Conservation (phyloP, 1,140 invertebrate species). For the Protaetia brevitarsis region DNA sequence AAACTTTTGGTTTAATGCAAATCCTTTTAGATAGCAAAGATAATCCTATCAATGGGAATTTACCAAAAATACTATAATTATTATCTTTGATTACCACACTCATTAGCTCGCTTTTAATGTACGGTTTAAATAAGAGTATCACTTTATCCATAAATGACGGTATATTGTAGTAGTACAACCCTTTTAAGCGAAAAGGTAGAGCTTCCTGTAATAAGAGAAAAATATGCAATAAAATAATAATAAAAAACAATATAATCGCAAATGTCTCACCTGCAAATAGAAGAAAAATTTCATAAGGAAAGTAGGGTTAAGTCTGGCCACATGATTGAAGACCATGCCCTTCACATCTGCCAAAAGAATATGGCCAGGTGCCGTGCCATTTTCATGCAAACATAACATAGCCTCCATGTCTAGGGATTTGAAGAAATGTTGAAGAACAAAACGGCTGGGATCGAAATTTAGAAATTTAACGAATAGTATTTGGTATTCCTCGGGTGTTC, state of each 20-base stretch:
- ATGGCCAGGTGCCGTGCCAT: constrained; percentile 56
- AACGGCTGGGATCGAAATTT: no score
- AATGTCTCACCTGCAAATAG: no score
- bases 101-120: constrained; percentile 65
- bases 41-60: no score
- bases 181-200: constrained; percentile 58
- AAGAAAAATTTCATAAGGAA: constrained; percentile 60
- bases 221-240: no score
- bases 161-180: constrained; percentile 66
- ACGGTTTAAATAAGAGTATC: constrained; percentile 63
- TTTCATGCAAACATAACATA: constrained; percentile 53
- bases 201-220: constrained; percentile 32
- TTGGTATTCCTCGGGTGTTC: no score
- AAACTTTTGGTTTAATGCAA: no score
- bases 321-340: constrained; percentile 55
- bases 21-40: no score
- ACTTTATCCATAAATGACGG: constrained; percentile 67
- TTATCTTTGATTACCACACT: constrained; percentile 53
- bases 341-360: constrained; percentile 61
- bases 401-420: no score
- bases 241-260: no score
- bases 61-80: no score
- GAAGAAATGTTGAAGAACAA: no score
- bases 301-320: constrained; percentile 56
- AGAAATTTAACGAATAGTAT: no score